Conservation (phyloP, 2,797 vertebrate species). For the Lepus townsendii region DNA sequence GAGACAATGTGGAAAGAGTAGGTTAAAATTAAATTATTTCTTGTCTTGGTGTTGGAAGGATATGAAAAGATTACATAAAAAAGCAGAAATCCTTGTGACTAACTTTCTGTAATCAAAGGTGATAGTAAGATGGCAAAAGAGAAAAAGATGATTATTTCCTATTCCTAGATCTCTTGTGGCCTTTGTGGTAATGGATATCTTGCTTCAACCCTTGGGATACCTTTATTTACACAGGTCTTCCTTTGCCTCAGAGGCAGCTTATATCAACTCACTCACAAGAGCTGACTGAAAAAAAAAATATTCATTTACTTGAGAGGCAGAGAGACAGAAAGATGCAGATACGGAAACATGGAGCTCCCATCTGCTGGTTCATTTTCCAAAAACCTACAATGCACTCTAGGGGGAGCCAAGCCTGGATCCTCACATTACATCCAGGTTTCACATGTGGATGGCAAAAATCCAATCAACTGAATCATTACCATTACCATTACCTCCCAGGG, state of each 20-base stretch:
- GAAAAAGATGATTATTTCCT: neutral
- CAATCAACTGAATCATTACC: too few relatives aligned
- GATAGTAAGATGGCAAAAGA: neutral
- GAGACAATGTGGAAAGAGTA: neutral
- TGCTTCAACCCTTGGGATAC: neutral
- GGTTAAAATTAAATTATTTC: neutral
- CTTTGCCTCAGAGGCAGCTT: neutral
- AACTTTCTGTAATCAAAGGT: neutral
- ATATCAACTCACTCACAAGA: neutral
- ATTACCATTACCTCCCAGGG: too few relatives aligned
- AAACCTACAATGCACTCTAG: too few relatives aligned
- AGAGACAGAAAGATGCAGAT: too few relatives aligned
- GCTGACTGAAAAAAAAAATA: neutral
- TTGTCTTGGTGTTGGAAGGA: neutral
- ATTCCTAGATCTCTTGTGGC: neutral
- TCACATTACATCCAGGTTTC: too few relatives aligned
- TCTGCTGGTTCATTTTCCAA: too few relatives aligned
- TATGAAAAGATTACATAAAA: neutral
- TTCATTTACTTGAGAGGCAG: neutral
- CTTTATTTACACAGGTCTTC: neutral
- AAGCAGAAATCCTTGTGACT: neutral
- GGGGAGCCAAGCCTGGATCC: too few relatives aligned
- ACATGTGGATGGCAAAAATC: too few relatives aligned
- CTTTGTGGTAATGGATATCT: neutral
- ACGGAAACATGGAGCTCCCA: too few relatives aligned